Evolutionary conservation across 1,140 invertebrate species (phyloP).

Genomic region (Choristoneura fumiferana): DNA sequence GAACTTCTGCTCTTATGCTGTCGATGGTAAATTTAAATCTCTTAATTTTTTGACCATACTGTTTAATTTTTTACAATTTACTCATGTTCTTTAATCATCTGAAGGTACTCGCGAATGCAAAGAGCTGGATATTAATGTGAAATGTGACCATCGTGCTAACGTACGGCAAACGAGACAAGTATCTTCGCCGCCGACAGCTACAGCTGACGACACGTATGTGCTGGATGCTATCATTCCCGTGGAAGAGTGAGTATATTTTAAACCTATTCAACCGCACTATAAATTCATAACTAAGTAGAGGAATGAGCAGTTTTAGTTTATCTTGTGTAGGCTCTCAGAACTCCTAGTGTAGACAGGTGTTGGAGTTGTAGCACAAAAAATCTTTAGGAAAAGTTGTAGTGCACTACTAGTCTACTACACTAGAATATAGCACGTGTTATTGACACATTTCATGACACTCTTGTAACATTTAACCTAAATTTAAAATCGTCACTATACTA

Average conservation of each 20-base stretch:
- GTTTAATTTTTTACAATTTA: not conserved
- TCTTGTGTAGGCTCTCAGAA: not conserved
- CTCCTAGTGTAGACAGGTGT: conserved; percentile 25
- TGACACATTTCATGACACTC: conserved; percentile 11
- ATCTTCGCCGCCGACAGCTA: conserved; percentile 64
- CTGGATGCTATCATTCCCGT: conserved; percentile 89
- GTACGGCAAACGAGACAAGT: conserved; percentile 80
- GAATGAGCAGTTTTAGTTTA: too few species aligned
- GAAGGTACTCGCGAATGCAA: conserved; percentile 87
- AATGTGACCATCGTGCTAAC: conserved; percentile 88
- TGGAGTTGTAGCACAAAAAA: conserved; percentile 32
- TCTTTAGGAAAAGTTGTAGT: conserved; percentile 18
- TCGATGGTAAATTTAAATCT: conserved; percentile 83
- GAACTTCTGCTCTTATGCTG: conserved; percentile 95
- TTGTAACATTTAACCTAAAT: not conserved
- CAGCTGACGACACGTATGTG: conserved; percentile 87
- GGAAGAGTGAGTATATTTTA: conserved; percentile 86
- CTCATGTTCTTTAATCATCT: not conserved
- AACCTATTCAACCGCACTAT: not conserved
- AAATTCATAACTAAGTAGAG: too few species aligned
- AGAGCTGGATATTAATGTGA: conserved; percentile 92
- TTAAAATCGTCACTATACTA: not conserved
- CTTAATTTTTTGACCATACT: not conserved
- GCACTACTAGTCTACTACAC: conserved; percentile 26
- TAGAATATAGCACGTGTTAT: conserved; percentile 27